Evolutionary conservation across 1,140 invertebrate species (phyloP).

Genomic region (Phymorhynchus buccinoides): DNA sequence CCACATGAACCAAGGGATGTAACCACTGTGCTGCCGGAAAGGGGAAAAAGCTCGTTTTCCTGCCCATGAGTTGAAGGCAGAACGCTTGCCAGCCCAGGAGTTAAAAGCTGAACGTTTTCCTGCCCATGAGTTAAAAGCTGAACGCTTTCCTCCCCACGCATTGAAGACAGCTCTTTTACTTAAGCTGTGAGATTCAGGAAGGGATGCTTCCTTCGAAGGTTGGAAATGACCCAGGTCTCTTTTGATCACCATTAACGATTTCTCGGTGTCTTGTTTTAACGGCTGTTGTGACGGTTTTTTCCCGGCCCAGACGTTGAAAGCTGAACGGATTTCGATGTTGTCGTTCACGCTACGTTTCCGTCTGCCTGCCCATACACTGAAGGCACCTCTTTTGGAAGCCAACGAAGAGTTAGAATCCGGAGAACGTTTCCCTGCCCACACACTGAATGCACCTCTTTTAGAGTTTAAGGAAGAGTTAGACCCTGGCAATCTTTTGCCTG

Average conservation of each 20-base stretch:
- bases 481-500: constrained; percentile 1
- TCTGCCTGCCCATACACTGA: constrained; percentile 15
- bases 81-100: background rate
- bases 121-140: background rate
- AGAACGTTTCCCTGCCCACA: constrained; percentile 7
- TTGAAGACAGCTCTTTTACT: background rate
- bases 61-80: background rate
- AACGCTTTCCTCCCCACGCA: background rate
- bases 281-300: background rate
- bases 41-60: constrained; percentile 11
- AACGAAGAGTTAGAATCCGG: too few species aligned
- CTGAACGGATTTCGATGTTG: background rate
- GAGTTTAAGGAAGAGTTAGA: too few species aligned
- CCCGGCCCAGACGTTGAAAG: background rate
- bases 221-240: background rate
- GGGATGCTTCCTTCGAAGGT: background rate
- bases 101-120: too few species aligned
- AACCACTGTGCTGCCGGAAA: background rate
- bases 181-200: background rate
- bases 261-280: too few species aligned
- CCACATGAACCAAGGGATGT: background rate
- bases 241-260: background rate
- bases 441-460: background rate
- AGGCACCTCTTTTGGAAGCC: background rate
- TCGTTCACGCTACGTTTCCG: background rate